Evolutionary conservation across 2,888 invertebrate genomes (phyloP).

Genomic region (Sipha maydis): DNA sequence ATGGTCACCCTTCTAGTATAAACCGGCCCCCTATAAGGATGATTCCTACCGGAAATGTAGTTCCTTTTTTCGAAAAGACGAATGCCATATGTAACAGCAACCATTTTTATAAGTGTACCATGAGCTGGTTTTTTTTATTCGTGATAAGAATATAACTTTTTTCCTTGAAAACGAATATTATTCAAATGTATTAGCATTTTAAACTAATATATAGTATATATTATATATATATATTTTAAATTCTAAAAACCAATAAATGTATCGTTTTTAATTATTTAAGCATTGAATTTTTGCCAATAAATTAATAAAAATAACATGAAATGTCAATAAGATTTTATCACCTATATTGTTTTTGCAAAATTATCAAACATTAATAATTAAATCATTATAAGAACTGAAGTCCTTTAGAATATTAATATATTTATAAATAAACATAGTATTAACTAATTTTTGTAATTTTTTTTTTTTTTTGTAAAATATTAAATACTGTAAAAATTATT

Average conservation of each 20-base stretch:
- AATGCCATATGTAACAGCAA: neutral
- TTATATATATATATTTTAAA: neutral
- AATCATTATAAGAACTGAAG: neutral
- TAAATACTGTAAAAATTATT: no score
- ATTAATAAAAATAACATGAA: neutral
- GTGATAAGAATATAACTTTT: neutral
- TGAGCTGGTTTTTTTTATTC: neutral
- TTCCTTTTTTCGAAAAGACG: slow-evolving; percentile 24
- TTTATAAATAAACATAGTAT: no score
- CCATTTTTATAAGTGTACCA: neutral
- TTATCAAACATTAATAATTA: neutral
- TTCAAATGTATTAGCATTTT: neutral
- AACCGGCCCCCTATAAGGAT: slow-evolving; percentile 7
- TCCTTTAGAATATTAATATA: no score
- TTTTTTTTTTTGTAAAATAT: no score
- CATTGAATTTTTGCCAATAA: neutral
- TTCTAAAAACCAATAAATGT: neutral
- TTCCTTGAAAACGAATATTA: neutral
- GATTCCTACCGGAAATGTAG: slow-evolving; percentile 17
- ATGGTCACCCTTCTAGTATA: slow-evolving; percentile 37
- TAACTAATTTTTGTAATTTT: no score
- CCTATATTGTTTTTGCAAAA: neutral
- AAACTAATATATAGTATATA: no score
- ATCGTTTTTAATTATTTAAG: neutral
- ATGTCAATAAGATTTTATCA: neutral